Evolutionary conservation across 1,140 invertebrate species (phyloP).

Genomic region (Forficula auricularia): DNA sequence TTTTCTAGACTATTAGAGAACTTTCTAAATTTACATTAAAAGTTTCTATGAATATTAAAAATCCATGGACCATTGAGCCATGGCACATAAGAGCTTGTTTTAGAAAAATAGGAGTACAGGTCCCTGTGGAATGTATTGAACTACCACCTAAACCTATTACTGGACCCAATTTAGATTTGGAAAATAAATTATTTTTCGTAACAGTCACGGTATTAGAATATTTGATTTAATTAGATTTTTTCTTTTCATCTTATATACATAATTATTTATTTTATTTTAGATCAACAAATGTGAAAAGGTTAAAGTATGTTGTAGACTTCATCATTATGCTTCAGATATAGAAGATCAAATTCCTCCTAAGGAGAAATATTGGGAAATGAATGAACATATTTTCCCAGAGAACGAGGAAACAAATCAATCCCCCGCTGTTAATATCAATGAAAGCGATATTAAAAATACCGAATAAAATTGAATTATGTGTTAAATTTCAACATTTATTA

Average conservation of each 20-base stretch:
- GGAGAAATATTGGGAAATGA: too few relatives aligned
- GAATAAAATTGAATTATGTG: too few relatives aligned
- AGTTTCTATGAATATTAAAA: conserved; percentile 57
- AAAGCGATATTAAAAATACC: too few relatives aligned
- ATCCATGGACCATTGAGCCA: conserved; percentile 61
- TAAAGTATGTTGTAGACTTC: conserved; percentile 45
- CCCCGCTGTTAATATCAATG: too few relatives aligned
- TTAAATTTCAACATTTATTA: too few relatives aligned
- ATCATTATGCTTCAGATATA: conserved; percentile 30
- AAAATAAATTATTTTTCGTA: conserved; percentile 65
- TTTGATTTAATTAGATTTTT: conserved; percentile 7
- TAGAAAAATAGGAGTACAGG: conserved; percentile 43
- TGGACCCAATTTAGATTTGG: conserved; percentile 56
- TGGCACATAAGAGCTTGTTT: conserved; percentile 61
- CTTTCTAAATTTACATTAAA: too few relatives aligned
- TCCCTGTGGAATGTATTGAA: conserved; percentile 50
- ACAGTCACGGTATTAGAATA: conserved; percentile 44
- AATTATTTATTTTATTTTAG: too few relatives aligned
- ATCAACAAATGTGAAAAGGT: conserved; percentile 51
- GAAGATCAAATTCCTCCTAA: too few relatives aligned
- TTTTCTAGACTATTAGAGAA: too few relatives aligned
- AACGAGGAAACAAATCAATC: too few relatives aligned
- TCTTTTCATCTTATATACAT: too few relatives aligned
- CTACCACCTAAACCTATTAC: conserved; percentile 51
- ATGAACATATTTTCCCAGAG: too few relatives aligned